Percentiles rank a stretch among this genome's conserved stretches.
Conservation (phyloP, 2,113 vertebrate genomes). For the Eurypyga helias region DNA sequence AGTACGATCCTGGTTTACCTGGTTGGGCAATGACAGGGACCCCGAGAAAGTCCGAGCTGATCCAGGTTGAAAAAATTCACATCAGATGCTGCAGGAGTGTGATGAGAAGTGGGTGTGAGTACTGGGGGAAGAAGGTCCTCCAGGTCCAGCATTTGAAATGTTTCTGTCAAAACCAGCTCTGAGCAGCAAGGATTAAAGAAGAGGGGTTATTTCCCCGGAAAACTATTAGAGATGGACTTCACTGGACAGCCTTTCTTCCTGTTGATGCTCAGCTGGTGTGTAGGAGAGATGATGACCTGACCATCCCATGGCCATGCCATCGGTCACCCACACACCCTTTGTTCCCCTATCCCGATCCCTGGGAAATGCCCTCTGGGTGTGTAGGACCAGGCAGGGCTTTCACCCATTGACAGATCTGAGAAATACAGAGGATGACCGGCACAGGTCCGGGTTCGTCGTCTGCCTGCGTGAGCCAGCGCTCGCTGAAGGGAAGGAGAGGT, state of each 20-base stretch:
- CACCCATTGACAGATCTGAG: not conserved
- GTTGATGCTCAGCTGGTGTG: not conserved
- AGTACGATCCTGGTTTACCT: not conserved
- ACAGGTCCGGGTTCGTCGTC: rapidly evolving
- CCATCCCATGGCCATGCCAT: not conserved
- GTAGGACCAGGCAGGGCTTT: not conserved
- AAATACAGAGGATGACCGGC: not conserved
- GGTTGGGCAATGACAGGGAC: rapidly evolving
- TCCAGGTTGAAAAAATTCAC: not conserved
- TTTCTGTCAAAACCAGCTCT: not conserved
- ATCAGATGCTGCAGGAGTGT: not conserved
- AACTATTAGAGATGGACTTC: not conserved
- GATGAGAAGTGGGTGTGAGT: not conserved
- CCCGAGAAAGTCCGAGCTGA: rapidly evolving
- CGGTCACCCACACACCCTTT: rapidly evolving
- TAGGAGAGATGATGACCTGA: not conserved
- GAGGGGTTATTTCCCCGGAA: not conserved
- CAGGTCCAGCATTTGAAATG: not conserved
- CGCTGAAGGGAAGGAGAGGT: not conserved
- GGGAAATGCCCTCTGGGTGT: not conserved
- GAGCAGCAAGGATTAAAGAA: not conserved
- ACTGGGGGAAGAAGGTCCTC: not conserved
- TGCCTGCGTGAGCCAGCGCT: rapidly evolving
- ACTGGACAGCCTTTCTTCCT: not conserved
- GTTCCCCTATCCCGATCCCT: rapidly evolving